These are phyloP conservation scores for Andrena bucephala DNA, from an alignment of 2,888 invertebrate genomes.

Conservation along the genomic window DNA sequence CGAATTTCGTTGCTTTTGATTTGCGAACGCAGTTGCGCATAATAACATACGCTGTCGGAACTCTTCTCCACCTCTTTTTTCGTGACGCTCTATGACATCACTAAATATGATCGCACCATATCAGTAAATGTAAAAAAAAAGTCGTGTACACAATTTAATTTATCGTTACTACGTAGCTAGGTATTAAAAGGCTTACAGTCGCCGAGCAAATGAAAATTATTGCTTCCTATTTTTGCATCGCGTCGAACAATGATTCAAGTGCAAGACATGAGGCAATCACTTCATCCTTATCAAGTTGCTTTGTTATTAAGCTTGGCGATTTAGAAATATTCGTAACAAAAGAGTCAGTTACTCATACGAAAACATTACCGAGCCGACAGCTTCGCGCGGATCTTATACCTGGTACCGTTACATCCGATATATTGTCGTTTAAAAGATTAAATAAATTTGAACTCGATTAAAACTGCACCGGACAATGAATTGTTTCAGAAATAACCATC, in stretches of 20 bases:
- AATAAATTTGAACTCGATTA: not conserved
- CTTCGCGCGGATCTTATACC: not conserved
- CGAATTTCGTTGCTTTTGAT: too few species aligned
- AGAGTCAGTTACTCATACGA: not conserved
- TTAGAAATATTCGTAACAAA: conserved; percentile 16
- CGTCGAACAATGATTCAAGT: conserved; percentile 24
- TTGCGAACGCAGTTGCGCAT: too few species aligned
- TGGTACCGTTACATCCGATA: not conserved
- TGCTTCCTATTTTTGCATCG: conserved; percentile 7
- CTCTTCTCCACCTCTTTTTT: too few species aligned
- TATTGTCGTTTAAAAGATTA: not conserved
- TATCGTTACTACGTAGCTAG: not conserved
- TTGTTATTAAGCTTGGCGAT: conserved; percentile 16
- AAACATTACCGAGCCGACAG: not conserved
- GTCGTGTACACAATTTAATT: not conserved
- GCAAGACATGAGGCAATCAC: conserved; percentile 17
- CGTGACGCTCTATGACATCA: too few species aligned
- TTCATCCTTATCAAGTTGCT: conserved; percentile 34
- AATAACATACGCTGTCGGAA: too few species aligned
- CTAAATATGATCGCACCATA: too few species aligned
- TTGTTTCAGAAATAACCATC: not conserved
- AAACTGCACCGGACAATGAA: not conserved
- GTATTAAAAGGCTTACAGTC: not conserved
- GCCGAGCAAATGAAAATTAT: not conserved
- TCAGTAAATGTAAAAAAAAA: not conserved